These are phyloP conservation scores for Dasypus novemcinctus DNA, from an alignment of 2,113 vertebrate genomes.

Conservation along the genomic window DNA sequence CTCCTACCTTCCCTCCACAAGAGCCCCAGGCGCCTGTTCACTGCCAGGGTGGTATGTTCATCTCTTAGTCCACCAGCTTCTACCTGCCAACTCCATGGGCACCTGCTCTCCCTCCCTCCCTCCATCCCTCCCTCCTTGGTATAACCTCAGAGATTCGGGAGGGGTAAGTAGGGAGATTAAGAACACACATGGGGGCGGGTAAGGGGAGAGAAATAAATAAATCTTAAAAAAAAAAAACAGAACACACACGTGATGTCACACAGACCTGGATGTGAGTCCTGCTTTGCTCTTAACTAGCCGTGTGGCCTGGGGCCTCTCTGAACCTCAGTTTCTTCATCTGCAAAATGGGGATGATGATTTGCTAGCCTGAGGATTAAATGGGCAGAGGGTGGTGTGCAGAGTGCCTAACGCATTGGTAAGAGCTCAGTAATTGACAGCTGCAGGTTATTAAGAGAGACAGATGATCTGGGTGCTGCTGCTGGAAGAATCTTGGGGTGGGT, in stretches of 20 bases:
- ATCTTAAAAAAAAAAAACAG: too few relatives aligned
- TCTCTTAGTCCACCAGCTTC: not conserved
- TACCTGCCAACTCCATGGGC: rapidly evolving
- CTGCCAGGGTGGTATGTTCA: too few relatives aligned
- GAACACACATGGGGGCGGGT: too few relatives aligned
- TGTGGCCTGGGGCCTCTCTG: not conserved
- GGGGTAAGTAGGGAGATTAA: not conserved
- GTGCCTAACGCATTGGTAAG: not conserved
- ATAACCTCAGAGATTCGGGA: not conserved
- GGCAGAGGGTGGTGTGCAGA: not conserved
- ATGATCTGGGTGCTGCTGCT: not conserved
- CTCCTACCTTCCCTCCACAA: not conserved
- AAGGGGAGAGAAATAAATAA: too few relatives aligned
- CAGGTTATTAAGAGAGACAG: not conserved
- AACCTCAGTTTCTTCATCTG: not conserved
- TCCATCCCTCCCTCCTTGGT: not conserved
- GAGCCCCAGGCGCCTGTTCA: not conserved
- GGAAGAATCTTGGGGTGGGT: not conserved
- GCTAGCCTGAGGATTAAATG: not conserved
- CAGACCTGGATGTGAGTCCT: not conserved
- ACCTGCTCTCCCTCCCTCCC: not conserved
- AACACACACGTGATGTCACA: not conserved
- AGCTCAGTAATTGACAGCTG: not conserved
- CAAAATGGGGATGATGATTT: not conserved
- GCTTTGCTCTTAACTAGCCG: not conserved